Conservation (phyloP, 2,113 vertebrate species). For the Calypte anna region DNA sequence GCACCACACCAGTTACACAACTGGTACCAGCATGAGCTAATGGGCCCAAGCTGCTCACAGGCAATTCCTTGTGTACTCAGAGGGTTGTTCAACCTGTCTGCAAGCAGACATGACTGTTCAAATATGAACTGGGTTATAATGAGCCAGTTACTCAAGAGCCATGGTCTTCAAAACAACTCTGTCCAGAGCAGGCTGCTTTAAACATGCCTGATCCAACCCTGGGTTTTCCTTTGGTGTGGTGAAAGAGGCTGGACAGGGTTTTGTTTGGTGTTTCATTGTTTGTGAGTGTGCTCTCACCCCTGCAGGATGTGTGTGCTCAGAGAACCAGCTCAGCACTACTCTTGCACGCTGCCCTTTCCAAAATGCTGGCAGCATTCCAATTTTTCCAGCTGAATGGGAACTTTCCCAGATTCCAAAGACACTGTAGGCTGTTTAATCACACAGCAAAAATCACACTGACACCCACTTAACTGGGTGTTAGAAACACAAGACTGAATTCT, state of each 20-base stretch:
- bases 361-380: background rate
- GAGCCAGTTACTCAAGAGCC: background rate
- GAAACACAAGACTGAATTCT: background rate
- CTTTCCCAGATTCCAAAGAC: background rate
- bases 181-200: background rate
- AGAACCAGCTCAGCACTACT: background rate
- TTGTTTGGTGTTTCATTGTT: background rate
- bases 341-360: background rate
- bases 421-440: background rate
- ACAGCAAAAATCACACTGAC: background rate
- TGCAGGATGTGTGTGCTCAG: background rate
- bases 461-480: background rate
- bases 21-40: background rate
- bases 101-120: background rate
- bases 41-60: background rate
- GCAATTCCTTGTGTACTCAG: background rate
- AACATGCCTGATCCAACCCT: background rate
- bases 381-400: background rate
- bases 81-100: background rate
- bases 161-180: background rate
- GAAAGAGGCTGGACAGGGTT: background rate
- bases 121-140: background rate
- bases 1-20: background rate
- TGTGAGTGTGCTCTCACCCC: background rate
- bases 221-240: background rate